Percentiles rank a stretch among this genome's conserved stretches.
Evolutionary conservation across 1,140 invertebrate species (phyloP).

Genomic region (Drosophila lacertosa): DNA sequence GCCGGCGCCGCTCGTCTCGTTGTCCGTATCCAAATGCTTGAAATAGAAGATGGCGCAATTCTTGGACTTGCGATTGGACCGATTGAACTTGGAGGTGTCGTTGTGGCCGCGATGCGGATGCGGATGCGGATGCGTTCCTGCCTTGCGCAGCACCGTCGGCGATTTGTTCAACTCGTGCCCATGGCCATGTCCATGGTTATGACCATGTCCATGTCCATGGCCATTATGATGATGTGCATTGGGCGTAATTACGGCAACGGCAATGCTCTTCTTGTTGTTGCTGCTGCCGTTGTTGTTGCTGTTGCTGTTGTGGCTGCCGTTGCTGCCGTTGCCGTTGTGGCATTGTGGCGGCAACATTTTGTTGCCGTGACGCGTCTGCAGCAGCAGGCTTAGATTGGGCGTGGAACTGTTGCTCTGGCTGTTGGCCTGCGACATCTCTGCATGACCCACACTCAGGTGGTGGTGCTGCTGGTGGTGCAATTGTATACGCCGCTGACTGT

Average conservation of each 20-base stretch:
- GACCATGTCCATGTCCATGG: conserved; percentile 24
- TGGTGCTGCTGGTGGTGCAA: conserved; percentile 1
- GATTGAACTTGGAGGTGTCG: conserved; percentile 86
- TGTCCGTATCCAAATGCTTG: conserved; percentile 93
- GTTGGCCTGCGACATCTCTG: conserved; percentile 38
- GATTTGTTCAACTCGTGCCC: conserved; percentile 67
- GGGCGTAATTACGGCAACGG: conserved; percentile 76
- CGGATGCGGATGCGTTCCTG: too few species aligned
- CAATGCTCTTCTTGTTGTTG: conserved; percentile 74
- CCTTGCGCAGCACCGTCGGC: conserved; percentile 59
- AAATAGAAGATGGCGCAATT: conserved; percentile 93
- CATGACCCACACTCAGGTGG: conserved; percentile 20
- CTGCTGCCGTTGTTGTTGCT: too few species aligned
- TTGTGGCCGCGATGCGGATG: conserved; percentile 85
- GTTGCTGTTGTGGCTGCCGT: too few species aligned
- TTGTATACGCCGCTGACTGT: conserved; percentile 14
- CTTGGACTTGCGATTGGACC: conserved; percentile 90
- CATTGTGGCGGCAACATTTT: conserved; percentile 61
- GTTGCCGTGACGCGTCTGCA: conserved; percentile 48
- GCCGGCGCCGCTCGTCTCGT: conserved; percentile 85
- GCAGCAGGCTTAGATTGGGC: conserved; percentile 32
- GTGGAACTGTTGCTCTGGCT: conserved; percentile 20
- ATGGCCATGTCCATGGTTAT: conserved; percentile 29
- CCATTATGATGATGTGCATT: conserved; percentile 50
- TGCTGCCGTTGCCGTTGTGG: conserved; percentile 30